phyloP scores from a whole-genome alignment of 23 tunicate genomes.

The Aplidium turbinatum region DNA sequence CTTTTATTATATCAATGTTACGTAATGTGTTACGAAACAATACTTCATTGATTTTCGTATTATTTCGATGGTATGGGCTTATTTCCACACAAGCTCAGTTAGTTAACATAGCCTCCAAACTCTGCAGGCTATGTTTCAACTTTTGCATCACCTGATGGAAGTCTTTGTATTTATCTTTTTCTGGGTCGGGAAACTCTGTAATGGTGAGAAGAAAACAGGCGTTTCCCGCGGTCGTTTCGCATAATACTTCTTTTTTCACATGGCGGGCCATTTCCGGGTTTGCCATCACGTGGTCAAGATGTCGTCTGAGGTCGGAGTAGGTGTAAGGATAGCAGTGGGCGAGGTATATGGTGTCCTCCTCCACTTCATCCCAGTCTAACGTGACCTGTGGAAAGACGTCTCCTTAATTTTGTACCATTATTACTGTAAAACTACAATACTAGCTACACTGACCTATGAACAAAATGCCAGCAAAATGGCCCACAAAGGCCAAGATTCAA shows the following conservation, averaged over 20 bases:
- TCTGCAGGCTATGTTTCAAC: too few relatives aligned
- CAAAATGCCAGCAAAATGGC: too few relatives aligned
- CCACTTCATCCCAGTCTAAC: slow-evolving; percentile 79
- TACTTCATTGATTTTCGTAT: too few relatives aligned
- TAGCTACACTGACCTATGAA: too few relatives aligned
- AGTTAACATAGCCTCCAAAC: too few relatives aligned
- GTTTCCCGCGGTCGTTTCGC: slow-evolving; percentile 92
- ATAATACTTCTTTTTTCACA: slow-evolving; percentile 84
- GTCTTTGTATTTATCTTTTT: slow-evolving; percentile 85
- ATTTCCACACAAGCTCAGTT: too few relatives aligned
- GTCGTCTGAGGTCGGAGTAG: slow-evolving; percentile 75
- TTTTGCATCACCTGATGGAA: slow-evolving; percentile 82
- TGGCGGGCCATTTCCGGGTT: slow-evolving; percentile 55
- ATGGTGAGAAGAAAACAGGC: slow-evolving; percentile 91
- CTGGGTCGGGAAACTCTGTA: slow-evolving; percentile 79
- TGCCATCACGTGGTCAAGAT: slow-evolving; percentile 59
- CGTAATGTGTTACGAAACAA: too few relatives aligned
- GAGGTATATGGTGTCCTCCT: slow-evolving; percentile 72
- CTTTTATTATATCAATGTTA: too few relatives aligned
- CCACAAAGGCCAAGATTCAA: too few relatives aligned
- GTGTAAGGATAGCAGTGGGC: slow-evolving; percentile 98
- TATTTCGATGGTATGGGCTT: too few relatives aligned
- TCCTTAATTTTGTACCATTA: too few relatives aligned
- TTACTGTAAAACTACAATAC: too few relatives aligned
- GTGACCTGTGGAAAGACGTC: slow-evolving; percentile 60